These are phyloP conservation scores for crab-eating macaque (Macaca fascicularis) DNA, from an alignment of 2,113 vertebrate species.

Conservation along the genomic window DNA sequence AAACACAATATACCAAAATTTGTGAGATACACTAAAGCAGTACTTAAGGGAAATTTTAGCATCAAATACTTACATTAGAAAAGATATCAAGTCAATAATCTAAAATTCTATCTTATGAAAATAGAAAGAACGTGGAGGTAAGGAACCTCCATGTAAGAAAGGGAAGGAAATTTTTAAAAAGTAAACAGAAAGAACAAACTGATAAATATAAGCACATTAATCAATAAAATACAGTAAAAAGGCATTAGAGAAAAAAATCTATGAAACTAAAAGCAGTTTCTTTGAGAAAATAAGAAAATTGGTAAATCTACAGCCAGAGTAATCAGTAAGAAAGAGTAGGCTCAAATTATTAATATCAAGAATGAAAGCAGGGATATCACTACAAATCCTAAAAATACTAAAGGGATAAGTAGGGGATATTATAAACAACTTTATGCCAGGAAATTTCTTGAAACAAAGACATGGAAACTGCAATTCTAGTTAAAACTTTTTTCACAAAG, in stretches of 20 bases:
- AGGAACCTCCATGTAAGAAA: neutral
- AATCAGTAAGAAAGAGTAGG: neutral
- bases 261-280: neutral
- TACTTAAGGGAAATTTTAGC: neutral
- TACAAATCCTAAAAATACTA: neutral
- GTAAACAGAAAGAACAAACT: neutral
- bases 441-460: constrained; percentile 28
- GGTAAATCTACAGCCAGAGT: neutral
- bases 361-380: neutral
- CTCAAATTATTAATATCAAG: neutral
- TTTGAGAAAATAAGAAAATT: constrained; percentile 7
- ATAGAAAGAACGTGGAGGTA: neutral
- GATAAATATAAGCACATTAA: neutral
- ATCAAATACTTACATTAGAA: neutral
- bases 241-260: neutral
- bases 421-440: constrained; percentile 5
- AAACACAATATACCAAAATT: neutral
- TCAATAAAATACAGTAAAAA: neutral
- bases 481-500: neutral
- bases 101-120: neutral
- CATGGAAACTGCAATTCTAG: constrained; percentile 7
- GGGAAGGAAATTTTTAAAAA: neutral
- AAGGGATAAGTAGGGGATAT: neutral
- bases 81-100: constrained; percentile 1
- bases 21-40: neutral